phyloP scores from a whole-genome alignment of 2,113 vertebrate genomes.

The Asarcornis scutulata region DNA sequence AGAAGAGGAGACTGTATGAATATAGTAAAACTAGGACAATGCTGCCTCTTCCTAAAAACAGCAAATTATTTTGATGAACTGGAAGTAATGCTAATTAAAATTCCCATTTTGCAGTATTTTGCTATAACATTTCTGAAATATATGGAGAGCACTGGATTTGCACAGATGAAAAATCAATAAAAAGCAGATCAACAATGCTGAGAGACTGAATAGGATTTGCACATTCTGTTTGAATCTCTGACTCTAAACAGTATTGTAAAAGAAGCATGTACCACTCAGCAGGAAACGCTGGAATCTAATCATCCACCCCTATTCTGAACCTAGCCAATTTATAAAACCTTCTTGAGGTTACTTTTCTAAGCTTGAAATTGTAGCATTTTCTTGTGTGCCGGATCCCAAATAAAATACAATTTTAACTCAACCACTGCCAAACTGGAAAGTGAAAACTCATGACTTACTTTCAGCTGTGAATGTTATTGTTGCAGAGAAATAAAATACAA shows the following conservation, averaged over 20 bases:
- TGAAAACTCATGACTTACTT: neutral
- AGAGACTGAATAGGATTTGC: conserved; percentile 74
- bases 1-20: conserved; percentile 16
- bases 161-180: conserved; percentile 83
- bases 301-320: conserved; percentile 65
- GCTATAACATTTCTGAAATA: conserved; percentile 50
- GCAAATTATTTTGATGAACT: conserved; percentile 36
- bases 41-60: neutral
- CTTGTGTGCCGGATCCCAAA: conserved; percentile 20
- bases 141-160: conserved; percentile 60
- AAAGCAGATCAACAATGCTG: conserved; percentile 78
- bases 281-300: conserved; percentile 78
- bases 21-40: conserved; percentile 16
- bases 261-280: conserved; percentile 75
- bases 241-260: conserved; percentile 76
- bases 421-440: conserved; percentile 13
- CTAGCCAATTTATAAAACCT: conserved; percentile 71
- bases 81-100: conserved; percentile 75
- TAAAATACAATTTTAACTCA: conserved; percentile 34
- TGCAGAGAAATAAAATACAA: neutral
- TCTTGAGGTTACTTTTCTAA: conserved; percentile 68
- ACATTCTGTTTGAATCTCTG: conserved; percentile 76
- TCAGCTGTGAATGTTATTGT: neutral
- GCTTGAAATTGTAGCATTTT: conserved; percentile 67
- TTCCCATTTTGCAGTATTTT: conserved; percentile 22